Evolutionary conservation across 2,888 invertebrate species (phyloP), one percentile per base, ranked within the genome.

Genomic region (Cantharis rufa): DNA sequence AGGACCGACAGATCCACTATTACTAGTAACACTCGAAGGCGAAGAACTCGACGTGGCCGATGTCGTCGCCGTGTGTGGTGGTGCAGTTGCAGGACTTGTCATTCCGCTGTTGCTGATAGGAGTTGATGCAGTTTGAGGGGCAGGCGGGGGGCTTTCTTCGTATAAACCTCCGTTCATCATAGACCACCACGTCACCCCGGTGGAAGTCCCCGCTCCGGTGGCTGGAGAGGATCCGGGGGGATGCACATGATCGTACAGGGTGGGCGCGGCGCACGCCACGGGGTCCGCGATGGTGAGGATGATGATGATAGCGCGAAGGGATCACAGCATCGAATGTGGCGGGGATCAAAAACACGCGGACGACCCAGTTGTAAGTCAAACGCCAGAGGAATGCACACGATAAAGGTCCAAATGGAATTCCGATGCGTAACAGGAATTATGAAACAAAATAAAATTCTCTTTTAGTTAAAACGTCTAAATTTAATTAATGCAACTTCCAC

Each of bases 101-200:
- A 90, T 82, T 85, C 90, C 82, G 88, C 89, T 84, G 90, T 88
- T 91, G 90, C 89, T 91, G 88, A 90, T 88, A 77, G 90, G 88
- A 83, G 91, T 86, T 66, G 87, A 86, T 71, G 88, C 88, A 80
- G 87, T 87, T 80, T 90, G 90, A 80, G 90, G 90, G 77, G 89
- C 89, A 76, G 91, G 91, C 82, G 90, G 91, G 81, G 90, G 90
- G 85, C 90, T 91, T 86, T 94, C 94, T 89, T 94, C 94, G 90
- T 94, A 94, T 84, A 93, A 90, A 89, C 93, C 92, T 89, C 94
- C 93, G 93, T 94, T 94, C 94, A 94, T 94, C 93, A 94, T 94
- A 90, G 92, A 92, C 93, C 94, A 94, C 93, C 94, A 94, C 91
- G 93, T 92, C 91, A 94, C 92, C 92, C 94, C 94, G 93, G 94